Conservation (phyloP, 2,797 vertebrate species). For the Sciurus vulgaris region DNA sequence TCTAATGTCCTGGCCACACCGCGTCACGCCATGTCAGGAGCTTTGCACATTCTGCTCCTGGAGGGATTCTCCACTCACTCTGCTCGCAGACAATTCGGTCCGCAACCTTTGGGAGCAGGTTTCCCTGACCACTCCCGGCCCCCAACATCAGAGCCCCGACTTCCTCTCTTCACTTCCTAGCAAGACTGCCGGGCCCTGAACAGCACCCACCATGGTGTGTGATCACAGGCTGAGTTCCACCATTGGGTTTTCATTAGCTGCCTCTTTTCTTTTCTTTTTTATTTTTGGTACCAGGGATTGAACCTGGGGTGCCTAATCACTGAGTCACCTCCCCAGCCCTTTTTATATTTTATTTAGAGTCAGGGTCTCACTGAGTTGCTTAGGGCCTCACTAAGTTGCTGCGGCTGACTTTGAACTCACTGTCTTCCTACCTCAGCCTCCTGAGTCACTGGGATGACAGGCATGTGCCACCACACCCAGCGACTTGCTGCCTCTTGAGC, state of each 20-base stretch:
- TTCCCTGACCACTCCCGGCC: neutral
- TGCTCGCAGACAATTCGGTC: neutral
- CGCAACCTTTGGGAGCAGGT: neutral
- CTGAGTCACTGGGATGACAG: too few species aligned
- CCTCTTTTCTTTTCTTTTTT: neutral
- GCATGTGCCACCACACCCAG: too few species aligned
- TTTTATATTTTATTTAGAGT: too few species aligned
- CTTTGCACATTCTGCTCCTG: neutral
- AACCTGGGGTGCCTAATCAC: too few species aligned
- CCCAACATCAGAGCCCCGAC: neutral
- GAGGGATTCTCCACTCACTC: neutral
- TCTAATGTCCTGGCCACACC: neutral
- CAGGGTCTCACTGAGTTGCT: too few species aligned
- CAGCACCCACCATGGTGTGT: neutral
- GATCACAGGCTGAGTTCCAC: neutral
- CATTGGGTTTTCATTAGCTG: neutral
- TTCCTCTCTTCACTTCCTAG: neutral
- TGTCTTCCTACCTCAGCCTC: too few species aligned
- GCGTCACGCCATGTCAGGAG: too few species aligned
- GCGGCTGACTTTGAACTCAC: too few species aligned
- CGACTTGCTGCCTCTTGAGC: too few species aligned
- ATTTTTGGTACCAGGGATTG: too few species aligned
- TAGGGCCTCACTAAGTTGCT: too few species aligned
- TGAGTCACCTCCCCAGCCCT: too few species aligned
- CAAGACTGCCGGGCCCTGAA: accelerated